phyloP scores from a whole-genome alignment of 2,797 vertebrate species.

The Catharus ustulatus region DNA sequence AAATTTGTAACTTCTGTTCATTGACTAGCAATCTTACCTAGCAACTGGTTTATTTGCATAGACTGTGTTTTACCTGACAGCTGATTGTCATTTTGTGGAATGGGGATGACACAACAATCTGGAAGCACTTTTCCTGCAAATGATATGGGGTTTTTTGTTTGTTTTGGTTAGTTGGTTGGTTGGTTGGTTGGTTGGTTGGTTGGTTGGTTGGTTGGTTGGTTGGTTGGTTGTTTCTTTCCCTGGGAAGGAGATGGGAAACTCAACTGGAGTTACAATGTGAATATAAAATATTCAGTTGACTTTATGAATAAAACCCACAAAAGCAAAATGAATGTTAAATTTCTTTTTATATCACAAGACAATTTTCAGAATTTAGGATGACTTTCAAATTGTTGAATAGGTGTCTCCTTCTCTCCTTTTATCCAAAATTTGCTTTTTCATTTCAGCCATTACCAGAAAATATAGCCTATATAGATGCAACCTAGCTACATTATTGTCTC shows the following conservation, averaged over 20 bases:
- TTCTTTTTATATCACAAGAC: neutral
- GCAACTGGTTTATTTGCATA: neutral
- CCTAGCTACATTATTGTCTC: neutral
- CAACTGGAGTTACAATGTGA: neutral
- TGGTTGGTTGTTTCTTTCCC: neutral
- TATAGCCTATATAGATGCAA: neutral
- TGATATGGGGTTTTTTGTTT: fast-evolving
- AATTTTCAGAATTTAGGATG: neutral
- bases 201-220: fast-evolving
- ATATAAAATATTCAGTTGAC: neutral
- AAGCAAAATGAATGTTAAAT: neutral
- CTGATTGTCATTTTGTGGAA: neutral
- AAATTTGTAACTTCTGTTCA: neutral
- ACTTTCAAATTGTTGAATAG: neutral
- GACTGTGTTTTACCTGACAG: neutral
- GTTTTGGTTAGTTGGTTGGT: neutral
- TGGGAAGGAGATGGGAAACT: neutral
- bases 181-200: neutral
- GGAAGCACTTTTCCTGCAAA: neutral
- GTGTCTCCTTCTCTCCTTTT: neutral
- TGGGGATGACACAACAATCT: neutral
- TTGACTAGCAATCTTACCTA: neutral
- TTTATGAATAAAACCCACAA: neutral
- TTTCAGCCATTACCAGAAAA: neutral
- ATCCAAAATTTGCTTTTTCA: neutral